phyloP scores from a whole-genome alignment of 2,888 invertebrate species.

The Aleiodes alternator region DNA sequence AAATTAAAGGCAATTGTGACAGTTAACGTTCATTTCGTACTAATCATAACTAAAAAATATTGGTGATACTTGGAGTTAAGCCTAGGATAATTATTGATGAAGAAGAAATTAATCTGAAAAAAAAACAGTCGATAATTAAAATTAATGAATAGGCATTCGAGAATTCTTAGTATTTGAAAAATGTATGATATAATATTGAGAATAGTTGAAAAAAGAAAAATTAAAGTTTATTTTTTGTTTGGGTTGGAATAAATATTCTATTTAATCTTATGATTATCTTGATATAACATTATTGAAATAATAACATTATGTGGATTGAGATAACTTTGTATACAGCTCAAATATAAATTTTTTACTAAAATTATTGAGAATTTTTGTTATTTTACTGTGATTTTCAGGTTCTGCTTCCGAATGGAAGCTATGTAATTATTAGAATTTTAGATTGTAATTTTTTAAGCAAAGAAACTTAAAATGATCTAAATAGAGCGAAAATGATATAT shows the following conservation, averaged over 20 bases:
- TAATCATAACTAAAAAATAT: slow-evolving; percentile 7
- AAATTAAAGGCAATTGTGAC: not conserved
- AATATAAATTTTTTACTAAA: slow-evolving; percentile 64
- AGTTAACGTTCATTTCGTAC: not conserved
- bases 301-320: slow-evolving; percentile 41
- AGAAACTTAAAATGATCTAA: no score
- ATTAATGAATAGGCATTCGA: not conserved
- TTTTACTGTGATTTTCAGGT: not conserved
- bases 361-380: not conserved
- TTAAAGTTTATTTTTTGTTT: slow-evolving; percentile 27
- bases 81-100: not conserved
- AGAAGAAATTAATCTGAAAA: no score
- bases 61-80: slow-evolving; percentile 30
- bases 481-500: no score
- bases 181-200: slow-evolving; percentile 9
- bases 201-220: not conserved
- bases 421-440: no score
- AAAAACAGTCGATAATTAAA: not conserved
- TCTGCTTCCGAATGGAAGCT: not conserved
- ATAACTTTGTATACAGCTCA: slow-evolving; percentile 60
- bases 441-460: no score
- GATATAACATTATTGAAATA: slow-evolving; percentile 47
- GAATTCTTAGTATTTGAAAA: not conserved
- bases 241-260: slow-evolving; percentile 45
- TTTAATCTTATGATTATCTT: slow-evolving; percentile 52